phyloP scores from a whole-genome alignment of 1,140 invertebrate species.

The Cydia pomonella region DNA sequence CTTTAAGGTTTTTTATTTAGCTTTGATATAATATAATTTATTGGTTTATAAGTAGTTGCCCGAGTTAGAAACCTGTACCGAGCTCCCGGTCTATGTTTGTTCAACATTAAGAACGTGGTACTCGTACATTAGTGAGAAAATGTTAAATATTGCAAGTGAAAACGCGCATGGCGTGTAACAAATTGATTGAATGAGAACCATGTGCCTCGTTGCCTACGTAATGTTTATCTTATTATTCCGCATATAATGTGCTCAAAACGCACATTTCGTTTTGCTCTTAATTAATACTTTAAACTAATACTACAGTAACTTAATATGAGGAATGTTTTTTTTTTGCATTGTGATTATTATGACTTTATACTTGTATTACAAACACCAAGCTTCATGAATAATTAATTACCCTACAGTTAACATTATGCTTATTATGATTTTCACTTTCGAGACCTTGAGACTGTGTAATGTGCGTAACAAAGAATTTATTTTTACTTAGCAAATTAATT shows the following conservation, averaged over 20 bases:
- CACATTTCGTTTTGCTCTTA: no score
- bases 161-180: constrained; percentile 12
- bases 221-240: not conserved
- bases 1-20: no score
- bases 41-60: not conserved
- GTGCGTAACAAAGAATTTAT: constrained; percentile 3
- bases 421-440: constrained; percentile 9
- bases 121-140: constrained; percentile 20
- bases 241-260: no score
- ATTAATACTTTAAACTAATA: no score
- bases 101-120: not conserved
- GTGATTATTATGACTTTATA: not conserved
- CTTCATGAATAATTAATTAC: not conserved
- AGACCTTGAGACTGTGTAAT: constrained; percentile 2
- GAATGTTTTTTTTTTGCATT: no score
- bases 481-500: constrained; percentile 16
- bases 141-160: constrained; percentile 27
- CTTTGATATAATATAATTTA: no score
- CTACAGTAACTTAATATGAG: no score
- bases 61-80: not conserved
- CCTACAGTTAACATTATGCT: not conserved
- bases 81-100: not conserved
- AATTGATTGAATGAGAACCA: constrained; percentile 8
- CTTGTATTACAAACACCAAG: not conserved
- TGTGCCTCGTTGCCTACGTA: not conserved